phyloP scores from a whole-genome alignment of 1,140 invertebrate species.

The Macrotrachela quadricornifera region DNA sequence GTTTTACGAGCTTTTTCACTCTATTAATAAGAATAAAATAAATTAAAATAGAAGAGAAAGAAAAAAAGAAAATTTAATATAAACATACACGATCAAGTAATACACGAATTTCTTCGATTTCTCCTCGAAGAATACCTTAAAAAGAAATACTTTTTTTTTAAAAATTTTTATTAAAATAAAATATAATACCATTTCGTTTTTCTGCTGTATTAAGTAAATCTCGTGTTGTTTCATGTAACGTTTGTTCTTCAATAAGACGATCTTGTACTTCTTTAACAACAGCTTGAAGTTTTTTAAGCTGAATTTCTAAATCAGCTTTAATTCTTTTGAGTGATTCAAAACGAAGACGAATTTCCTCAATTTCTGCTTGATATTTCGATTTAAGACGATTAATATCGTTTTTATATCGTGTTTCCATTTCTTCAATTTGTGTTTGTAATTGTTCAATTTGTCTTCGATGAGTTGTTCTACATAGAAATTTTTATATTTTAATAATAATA shows the following conservation, averaged over 20 bases:
- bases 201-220: neutral
- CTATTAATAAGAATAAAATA: neutral
- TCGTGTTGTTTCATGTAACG: constrained; percentile 5
- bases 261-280: neutral
- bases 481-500: no score
- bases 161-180: no score
- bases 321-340: constrained; percentile 1
- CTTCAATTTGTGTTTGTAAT: constrained; percentile 5
- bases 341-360: neutral
- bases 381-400: neutral
- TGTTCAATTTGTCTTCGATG: constrained; percentile 4
- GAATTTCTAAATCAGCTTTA: neutral
- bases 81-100: constrained; percentile 1
- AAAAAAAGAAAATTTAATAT: neutral
- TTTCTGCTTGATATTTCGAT: constrained; percentile 5
- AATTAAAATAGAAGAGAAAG: neutral
- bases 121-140: no score
- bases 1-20: constrained; percentile 1
- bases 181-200: neutral
- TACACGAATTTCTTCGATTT: neutral
- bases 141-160: no score
- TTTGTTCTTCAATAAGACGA: constrained; percentile 4
- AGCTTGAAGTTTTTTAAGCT: constrained; percentile 3
- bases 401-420: constrained; percentile 1
- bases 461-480: no score